Evolutionary conservation across 2,888 invertebrate genomes (phyloP).

Genomic region (Phortica magna): DNA sequence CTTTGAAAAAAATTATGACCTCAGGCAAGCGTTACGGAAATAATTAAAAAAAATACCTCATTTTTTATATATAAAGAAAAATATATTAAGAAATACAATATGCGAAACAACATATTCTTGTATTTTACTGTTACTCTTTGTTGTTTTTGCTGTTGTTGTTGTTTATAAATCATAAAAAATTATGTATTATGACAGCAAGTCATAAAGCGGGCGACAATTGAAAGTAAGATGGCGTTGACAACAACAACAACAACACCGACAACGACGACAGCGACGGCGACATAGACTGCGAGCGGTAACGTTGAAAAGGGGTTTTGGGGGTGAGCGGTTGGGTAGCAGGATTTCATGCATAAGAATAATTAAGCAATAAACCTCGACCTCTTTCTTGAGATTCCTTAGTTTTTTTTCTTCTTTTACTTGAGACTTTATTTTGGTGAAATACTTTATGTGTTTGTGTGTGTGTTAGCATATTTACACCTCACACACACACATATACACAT

Average conservation of each 20-base stretch:
- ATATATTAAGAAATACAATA: constrained; percentile 12
- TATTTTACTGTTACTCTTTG: constrained; percentile 1
- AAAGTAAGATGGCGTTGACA: constrained; percentile 10
- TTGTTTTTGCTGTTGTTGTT: constrained; percentile 45
- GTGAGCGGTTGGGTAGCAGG: constrained; percentile 21
- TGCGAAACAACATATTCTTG: constrained; percentile 29
- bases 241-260: constrained; percentile 38
- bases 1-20: too few species aligned
- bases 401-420: constrained; percentile 29
- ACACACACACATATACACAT: constrained; percentile 64
- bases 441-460: constrained; percentile 49
- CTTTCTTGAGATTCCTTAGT: constrained; percentile 50
- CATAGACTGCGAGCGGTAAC: constrained; percentile 20
- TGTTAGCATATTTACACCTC: constrained; percentile 71
- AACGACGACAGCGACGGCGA: constrained; percentile 38
- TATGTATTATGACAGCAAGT: constrained; percentile 60
- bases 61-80: too few species aligned
- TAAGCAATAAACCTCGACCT: constrained; percentile 74
- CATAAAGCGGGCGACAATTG: constrained; percentile 29
- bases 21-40: constrained; percentile 12
- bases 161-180: constrained; percentile 72
- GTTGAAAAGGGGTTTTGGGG: constrained; percentile 20
- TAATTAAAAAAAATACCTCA: not conserved
- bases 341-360: constrained; percentile 71
- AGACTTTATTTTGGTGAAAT: constrained; percentile 45